A percentile compares a stretch with the other conserved stretches of the same genome.
These are phyloP conservation scores for Drosophila watanabei DNA, from an alignment of 1,140 invertebrate genomes.

Conservation along the genomic window DNA sequence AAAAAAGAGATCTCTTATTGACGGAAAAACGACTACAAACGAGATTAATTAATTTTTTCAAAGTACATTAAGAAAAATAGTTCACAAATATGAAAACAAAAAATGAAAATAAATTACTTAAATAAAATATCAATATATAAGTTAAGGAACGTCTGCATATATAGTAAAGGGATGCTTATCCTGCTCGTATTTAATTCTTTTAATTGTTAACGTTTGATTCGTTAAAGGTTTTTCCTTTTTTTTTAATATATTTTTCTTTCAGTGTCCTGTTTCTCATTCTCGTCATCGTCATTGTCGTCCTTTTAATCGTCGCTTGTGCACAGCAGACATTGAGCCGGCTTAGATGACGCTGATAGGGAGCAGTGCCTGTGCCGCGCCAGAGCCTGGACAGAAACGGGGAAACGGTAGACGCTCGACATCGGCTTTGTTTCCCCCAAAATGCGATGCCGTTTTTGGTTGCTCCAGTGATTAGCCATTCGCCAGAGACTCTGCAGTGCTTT, in stretches of 20 bases:
- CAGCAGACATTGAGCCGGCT: slow-evolving; percentile 72
- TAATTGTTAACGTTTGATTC: background rate
- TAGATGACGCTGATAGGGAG: slow-evolving; percentile 67
- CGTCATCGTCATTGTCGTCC: slow-evolving; percentile 46
- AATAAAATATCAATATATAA: no score
- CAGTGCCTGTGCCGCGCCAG: slow-evolving; percentile 7
- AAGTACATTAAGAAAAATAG: background rate
- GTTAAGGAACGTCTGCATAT: no score
- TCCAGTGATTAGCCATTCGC: slow-evolving; percentile 61
- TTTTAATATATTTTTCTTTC: background rate
- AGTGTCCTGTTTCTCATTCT: slow-evolving; percentile 33
- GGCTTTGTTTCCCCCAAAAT: slow-evolving; percentile 53
- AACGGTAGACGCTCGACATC: slow-evolving; percentile 38
- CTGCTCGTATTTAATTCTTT: background rate
- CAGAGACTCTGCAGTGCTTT: slow-evolving; percentile 32
- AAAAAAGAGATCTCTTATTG: background rate
- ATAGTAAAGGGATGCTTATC: background rate
- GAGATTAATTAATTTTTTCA: slow-evolving; percentile 4
- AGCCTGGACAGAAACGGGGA: slow-evolving; percentile 19
- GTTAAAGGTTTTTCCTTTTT: background rate
- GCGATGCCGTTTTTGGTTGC: slow-evolving; percentile 64
- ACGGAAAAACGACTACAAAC: background rate
- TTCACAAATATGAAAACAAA: background rate
- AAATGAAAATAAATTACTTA: background rate
- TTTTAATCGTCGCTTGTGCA: slow-evolving; percentile 49